phyloP scores from a whole-genome alignment of 2,113 vertebrate genomes.

The Otis tarda region DNA sequence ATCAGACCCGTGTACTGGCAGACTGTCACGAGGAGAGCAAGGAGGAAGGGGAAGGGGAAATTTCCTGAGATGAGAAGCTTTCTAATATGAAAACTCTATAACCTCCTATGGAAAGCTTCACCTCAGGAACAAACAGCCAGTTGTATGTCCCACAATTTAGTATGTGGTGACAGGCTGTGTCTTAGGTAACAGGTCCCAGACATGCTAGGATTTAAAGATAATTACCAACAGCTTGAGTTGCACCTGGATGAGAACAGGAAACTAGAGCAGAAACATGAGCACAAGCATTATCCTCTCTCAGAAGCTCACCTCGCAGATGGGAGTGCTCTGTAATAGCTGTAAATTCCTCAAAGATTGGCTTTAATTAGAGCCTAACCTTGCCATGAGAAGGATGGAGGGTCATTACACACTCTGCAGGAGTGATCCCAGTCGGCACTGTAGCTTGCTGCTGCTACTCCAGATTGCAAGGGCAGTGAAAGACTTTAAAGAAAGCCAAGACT shows the following conservation, averaged over 20 bases:
- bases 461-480: background rate
- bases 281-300: background rate
- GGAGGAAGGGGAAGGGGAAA: background rate
- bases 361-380: conserved; percentile 28
- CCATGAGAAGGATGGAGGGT: background rate
- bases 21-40: background rate
- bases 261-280: background rate
- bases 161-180: background rate
- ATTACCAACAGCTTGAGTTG: conserved; percentile 40
- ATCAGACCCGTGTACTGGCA: background rate
- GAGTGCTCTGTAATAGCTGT: background rate
- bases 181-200: conserved; percentile 26
- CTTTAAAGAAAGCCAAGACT: background rate
- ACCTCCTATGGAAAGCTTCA: background rate
- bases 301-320: conserved; percentile 3
- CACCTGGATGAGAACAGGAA: conserved; percentile 14
- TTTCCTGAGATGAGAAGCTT: background rate
- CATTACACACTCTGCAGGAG: background rate
- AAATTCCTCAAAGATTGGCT: conserved; percentile 2
- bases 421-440: background rate
- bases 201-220: conserved; percentile 13
- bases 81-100: background rate
- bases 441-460: background rate
- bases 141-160: background rate
- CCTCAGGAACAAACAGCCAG: background rate